Percentiles rank a stretch among this genome's conserved stretches.
Conservation (phyloP, 2,113 vertebrate species). For the Tupaia chinensis region DNA sequence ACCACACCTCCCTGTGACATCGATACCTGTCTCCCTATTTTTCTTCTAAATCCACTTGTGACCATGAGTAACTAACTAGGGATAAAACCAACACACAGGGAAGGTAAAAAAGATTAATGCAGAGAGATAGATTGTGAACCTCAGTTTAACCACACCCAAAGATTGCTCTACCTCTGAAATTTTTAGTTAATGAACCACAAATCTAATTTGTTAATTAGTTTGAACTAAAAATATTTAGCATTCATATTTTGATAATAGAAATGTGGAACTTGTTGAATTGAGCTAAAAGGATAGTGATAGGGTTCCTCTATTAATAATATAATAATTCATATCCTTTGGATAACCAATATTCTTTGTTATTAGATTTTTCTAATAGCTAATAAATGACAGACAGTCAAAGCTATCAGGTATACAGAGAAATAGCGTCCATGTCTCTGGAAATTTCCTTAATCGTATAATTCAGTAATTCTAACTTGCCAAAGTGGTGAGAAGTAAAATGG, state of each 20-base stretch:
- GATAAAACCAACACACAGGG: neutral
- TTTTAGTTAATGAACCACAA: neutral
- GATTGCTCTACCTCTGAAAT: neutral
- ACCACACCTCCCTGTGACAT: no score
- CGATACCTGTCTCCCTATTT: no score
- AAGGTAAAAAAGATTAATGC: neutral
- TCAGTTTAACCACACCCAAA: neutral
- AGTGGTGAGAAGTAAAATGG: neutral
- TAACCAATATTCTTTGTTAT: neutral
- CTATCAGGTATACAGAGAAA: neutral
- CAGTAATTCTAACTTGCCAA: neutral
- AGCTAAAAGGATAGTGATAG: neutral
- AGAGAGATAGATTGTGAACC: neutral
- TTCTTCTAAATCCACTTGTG: no score
- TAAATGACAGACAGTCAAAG: neutral
- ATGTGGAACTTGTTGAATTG: neutral
- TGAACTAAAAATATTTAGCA: neutral
- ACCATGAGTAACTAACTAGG: neutral
- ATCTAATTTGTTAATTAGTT: neutral
- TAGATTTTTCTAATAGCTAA: neutral
- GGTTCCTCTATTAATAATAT: neutral
- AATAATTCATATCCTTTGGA: no score
- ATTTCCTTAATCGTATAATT: slow-evolving; percentile 4
- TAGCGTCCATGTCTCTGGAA: neutral
- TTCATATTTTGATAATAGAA: slow-evolving; percentile 9